phyloP scores from a whole-genome alignment of 2,113 vertebrate genomes.

The Naja naja region DNA sequence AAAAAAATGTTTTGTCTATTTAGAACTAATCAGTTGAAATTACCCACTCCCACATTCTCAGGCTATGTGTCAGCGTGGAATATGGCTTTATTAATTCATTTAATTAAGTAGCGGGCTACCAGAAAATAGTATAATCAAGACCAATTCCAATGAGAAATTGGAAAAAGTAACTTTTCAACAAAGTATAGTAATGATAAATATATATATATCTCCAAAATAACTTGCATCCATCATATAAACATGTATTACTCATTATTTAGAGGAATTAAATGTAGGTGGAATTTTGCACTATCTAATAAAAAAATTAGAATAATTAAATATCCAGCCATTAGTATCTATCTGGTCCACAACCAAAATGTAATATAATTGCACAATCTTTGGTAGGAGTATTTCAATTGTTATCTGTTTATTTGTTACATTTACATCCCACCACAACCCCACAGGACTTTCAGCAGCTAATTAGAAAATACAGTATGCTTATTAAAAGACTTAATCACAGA shows the following conservation, averaged over 20 bases:
- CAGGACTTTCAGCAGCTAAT: background rate
- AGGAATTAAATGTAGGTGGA: background rate
- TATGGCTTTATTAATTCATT: background rate
- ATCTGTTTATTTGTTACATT: background rate
- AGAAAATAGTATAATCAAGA: background rate
- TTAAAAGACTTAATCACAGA: background rate
- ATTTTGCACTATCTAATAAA: too few relatives aligned
- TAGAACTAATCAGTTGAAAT: too few relatives aligned
- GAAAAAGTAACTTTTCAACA: background rate
- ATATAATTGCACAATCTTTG: background rate
- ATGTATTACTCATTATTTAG: background rate
- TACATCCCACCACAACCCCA: background rate
- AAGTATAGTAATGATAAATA: background rate
- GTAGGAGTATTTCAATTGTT: background rate
- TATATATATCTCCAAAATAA: background rate
- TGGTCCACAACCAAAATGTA: background rate
- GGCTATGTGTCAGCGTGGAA: too few relatives aligned
- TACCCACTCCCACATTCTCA: too few relatives aligned
- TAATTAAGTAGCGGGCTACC: background rate
- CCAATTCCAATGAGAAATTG: background rate
- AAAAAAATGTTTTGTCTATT: too few relatives aligned
- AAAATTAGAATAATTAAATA: too few relatives aligned
- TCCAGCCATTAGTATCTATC: too few relatives aligned
- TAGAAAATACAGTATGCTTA: background rate
- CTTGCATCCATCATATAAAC: background rate